Evolutionary conservation across 2,797 vertebrate genomes (phyloP), one percentile per base, ranked within the genome.

Genomic region (Alca torda): DNA sequence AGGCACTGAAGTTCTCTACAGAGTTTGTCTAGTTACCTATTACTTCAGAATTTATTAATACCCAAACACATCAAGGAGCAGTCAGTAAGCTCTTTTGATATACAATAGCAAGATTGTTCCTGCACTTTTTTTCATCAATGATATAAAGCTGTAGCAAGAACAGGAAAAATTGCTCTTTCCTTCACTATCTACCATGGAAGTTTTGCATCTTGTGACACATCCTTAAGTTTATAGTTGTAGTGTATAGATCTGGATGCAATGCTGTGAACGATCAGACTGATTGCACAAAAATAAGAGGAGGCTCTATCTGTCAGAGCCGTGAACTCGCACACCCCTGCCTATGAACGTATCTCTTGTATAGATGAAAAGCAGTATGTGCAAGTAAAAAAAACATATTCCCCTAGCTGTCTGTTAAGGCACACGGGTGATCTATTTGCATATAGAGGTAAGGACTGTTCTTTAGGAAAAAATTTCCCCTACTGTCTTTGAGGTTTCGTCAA

Each of bases 31-130:
- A 89, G 79, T 74, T 84, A 93, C 90, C 95, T 95, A 43, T 96
- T 96, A 91, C 72, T 96, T 95, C 92, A 96, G 94, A 91, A 93
- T 89, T 85, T 93, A 91, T 95, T 92, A 94, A 89, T 92, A 91
- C 45, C 67, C 80, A 90, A 93, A 70, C 31, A 16, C n/a, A 92
- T 73, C 37, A 86, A 82, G 83, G 63, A 87, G 53, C 68, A 93
- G 77, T 73, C n/a, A 85, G 57, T 68, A 70, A 72, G 24, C 13
- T 92, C 45, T 92, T 90, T 89, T 53, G 50, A 41, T 60, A 60
- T 21, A 78, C 50, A 85, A 24, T 21, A 90, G 60, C 46, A 69
- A 37, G 65, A 83, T 68, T 60, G 33, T 84, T 93, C 37, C 16
- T 21, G 73, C 5, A 1, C 37, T 41, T 50, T 84, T 35, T 87